Evolutionary conservation across 1,140 invertebrate genomes (phyloP).

Genomic region (Acarapis woodi): DNA sequence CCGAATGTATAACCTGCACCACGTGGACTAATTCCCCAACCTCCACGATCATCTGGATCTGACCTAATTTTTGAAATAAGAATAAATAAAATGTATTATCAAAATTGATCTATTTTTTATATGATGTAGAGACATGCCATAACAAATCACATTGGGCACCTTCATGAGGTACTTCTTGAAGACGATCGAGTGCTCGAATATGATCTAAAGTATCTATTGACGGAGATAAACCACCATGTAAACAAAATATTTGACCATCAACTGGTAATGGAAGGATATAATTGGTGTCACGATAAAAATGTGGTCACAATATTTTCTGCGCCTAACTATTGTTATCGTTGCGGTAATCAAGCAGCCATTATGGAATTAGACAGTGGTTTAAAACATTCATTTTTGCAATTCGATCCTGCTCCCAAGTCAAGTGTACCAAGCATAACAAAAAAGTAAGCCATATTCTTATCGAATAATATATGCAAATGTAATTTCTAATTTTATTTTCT

Average conservation of each 20-base stretch:
- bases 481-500: too few relatives aligned
- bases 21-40: slow-evolving; percentile 77
- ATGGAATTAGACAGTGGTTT: slow-evolving; percentile 87
- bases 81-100: too few relatives aligned
- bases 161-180: slow-evolving; percentile 96
- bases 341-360: slow-evolving; percentile 96
- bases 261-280: slow-evolving; percentile 99
- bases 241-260: slow-evolving; percentile 89
- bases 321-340: slow-evolving; percentile 97
- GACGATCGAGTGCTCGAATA: slow-evolving; percentile 89
- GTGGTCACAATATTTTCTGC: slow-evolving; percentile 99
- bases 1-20: slow-evolving; percentile 94
- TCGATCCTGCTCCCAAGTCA: slow-evolving; percentile 88
- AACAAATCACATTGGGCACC: slow-evolving; percentile 98
- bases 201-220: slow-evolving; percentile 96
- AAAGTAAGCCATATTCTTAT: too few relatives aligned
- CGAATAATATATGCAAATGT: too few relatives aligned
- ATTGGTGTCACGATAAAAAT: slow-evolving; percentile 98
- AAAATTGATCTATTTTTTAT: too few relatives aligned
- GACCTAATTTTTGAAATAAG: too few relatives aligned
- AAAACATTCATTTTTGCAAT: slow-evolving; percentile 87
- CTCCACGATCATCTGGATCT: slow-evolving; percentile 80
- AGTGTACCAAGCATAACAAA: slow-evolving; percentile 97
- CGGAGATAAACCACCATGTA: slow-evolving; percentile 92
- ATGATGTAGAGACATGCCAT: too few relatives aligned